These are phyloP conservation scores for Manis javanica DNA, from an alignment of 2,797 vertebrate species.

Conservation along the genomic window DNA sequence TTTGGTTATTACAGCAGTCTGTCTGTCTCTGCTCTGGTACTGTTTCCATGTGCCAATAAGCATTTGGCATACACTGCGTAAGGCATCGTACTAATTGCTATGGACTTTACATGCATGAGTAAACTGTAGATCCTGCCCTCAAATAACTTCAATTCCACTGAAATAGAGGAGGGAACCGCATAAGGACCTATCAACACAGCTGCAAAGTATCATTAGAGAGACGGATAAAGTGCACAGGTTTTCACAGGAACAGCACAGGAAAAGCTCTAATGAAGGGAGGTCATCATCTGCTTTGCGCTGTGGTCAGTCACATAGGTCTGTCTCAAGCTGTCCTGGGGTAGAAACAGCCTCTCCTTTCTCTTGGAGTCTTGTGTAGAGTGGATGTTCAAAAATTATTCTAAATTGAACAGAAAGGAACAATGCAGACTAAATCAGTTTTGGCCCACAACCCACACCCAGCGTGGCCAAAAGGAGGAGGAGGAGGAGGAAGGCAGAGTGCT, in stretches of 20 bases:
- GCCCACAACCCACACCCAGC: background rate
- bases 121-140: background rate
- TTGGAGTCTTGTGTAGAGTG: background rate
- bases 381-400: background rate
- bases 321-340: background rate
- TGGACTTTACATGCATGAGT: background rate
- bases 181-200: background rate
- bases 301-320: background rate
- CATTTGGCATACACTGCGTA: background rate
- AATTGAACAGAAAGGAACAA: background rate
- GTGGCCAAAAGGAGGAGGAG: background rate
- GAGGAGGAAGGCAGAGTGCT: background rate
- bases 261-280: background rate
- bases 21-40: background rate
- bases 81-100: background rate
- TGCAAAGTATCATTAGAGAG: background rate
- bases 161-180: background rate
- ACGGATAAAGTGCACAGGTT: background rate
- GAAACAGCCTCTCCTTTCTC: background rate
- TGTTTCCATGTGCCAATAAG: accelerated
- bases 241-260: background rate
- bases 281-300: background rate
- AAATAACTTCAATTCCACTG: background rate
- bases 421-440: background rate
- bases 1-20: background rate